Conservation (phyloP, 1,140 invertebrate genomes). For the Lethrus apterus region DNA sequence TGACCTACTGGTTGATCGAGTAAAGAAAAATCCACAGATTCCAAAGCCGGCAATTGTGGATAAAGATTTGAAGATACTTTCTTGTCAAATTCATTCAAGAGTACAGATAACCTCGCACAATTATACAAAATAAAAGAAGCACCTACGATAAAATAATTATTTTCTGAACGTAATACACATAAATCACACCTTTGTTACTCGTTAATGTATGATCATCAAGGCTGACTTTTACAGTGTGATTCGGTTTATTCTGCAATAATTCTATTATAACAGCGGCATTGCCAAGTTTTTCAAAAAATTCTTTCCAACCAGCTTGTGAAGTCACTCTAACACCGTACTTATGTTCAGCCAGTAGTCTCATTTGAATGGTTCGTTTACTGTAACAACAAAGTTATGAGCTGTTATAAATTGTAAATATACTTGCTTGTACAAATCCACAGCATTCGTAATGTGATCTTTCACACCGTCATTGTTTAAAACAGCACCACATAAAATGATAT, state of each 20-base stretch:
- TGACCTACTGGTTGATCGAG: slow-evolving; percentile 55
- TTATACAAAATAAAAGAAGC: slow-evolving; percentile 69
- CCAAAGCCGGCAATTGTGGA: slow-evolving; percentile 43
- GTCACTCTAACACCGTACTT: slow-evolving; percentile 49
- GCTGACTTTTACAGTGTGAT: slow-evolving; percentile 28
- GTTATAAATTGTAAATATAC: slow-evolving; percentile 12
- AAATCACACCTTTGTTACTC: slow-evolving; percentile 33
- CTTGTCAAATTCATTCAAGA: slow-evolving; percentile 52
- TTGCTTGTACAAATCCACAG: slow-evolving; percentile 25
- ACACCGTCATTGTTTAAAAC: slow-evolving; percentile 29
- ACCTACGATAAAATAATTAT: slow-evolving; percentile 41
- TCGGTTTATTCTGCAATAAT: slow-evolving; percentile 53
- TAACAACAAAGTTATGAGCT: slow-evolving; percentile 22
- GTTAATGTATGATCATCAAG: slow-evolving; percentile 33
- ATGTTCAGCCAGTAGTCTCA: slow-evolving; percentile 53
- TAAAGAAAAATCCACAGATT: slow-evolving; percentile 52
- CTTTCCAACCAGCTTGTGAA: slow-evolving; percentile 19
- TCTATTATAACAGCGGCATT: slow-evolving; percentile 55
- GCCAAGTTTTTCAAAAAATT: slow-evolving; percentile 45
- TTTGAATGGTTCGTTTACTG: slow-evolving; percentile 48
- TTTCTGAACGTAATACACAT: slow-evolving; percentile 9
- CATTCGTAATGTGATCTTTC: slow-evolving; percentile 23
- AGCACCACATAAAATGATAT: slow-evolving; percentile 27
- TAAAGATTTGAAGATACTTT: slow-evolving; percentile 45
- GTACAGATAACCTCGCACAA: slow-evolving; percentile 54